phyloP scores from a whole-genome alignment of 2,888 invertebrate species.

The Epiblema foenella region DNA sequence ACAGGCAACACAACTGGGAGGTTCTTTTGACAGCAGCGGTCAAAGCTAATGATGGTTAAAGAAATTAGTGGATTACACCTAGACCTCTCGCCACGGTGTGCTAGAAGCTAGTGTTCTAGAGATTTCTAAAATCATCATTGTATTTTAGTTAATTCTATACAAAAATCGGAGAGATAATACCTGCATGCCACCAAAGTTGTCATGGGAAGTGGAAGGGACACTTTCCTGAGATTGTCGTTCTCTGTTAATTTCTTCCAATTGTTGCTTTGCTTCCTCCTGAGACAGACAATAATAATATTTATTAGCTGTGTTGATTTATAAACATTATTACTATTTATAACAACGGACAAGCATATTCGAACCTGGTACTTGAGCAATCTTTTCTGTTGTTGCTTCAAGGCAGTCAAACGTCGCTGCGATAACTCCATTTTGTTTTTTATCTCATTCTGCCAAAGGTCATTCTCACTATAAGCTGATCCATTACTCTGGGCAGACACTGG shows the following conservation, averaged over 20 bases:
- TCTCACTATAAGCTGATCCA: constrained; percentile 81
- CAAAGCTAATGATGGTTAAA: not conserved
- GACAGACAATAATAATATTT: not conserved
- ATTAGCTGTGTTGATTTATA: not conserved
- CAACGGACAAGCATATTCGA: not conserved
- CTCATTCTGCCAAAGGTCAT: constrained; percentile 83
- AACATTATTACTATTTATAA: not conserved
- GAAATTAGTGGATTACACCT: not conserved
- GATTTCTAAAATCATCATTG: not conserved
- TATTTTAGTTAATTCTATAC: not conserved
- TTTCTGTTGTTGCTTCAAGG: constrained; percentile 86
- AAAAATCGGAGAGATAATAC: constrained; percentile 50
- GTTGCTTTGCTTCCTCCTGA: constrained; percentile 81
- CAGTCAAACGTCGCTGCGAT: constrained; percentile 84
- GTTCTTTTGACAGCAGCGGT: not conserved
- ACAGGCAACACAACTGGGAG: not conserved
- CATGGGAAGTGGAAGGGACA: constrained; percentile 72
- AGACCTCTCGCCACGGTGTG: not conserved
- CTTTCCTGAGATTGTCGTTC: constrained; percentile 73
- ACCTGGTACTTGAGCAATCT: constrained; percentile 79
- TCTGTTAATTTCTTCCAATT: constrained; percentile 77
- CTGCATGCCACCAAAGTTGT: constrained; percentile 69
- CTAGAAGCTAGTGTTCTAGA: not conserved
- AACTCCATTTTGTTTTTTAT: constrained; percentile 86
- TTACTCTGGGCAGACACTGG: constrained; percentile 81